Percentiles rank a stretch among this genome's conserved stretches.
phyloP scores from a whole-genome alignment of 2,888 invertebrate species.

The Nomada lathburiana region DNA sequence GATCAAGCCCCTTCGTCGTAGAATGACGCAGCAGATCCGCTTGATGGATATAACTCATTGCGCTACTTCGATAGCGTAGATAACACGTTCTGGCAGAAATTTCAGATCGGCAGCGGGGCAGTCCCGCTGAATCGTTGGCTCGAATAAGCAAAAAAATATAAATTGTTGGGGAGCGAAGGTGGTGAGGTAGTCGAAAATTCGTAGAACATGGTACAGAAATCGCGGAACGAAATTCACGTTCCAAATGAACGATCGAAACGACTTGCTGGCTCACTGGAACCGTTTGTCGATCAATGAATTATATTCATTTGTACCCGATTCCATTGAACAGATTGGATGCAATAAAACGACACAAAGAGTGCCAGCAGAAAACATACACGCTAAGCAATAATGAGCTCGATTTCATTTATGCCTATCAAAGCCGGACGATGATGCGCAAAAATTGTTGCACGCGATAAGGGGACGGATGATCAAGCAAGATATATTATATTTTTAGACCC shows the following conservation, averaged over 20 bases:
- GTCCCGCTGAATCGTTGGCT: conserved; percentile 22
- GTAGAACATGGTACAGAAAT: conserved; percentile 26
- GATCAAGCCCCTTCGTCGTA: not conserved
- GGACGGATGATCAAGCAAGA: not conserved
- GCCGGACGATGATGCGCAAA: not conserved
- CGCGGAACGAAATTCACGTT: conserved; percentile 39
- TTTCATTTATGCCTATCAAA: not conserved
- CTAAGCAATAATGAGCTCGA: not conserved
- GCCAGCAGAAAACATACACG: too few relatives aligned
- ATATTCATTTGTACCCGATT: not conserved
- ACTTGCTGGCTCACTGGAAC: not conserved
- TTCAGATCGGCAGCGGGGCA: conserved; percentile 25
- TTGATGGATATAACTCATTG: conserved; percentile 33
- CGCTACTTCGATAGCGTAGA: conserved; percentile 36
- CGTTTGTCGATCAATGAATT: conserved; percentile 15
- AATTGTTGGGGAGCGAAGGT: conserved; percentile 17
- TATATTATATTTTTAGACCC: not conserved
- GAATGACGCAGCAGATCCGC: conserved; percentile 56
- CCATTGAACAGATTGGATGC: not conserved
- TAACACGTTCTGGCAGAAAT: conserved; percentile 60
- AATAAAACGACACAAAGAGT: not conserved
- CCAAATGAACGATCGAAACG: not conserved
- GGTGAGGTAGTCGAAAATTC: conserved; percentile 2
- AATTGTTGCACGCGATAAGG: not conserved
- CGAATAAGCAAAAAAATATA: conserved; percentile 37